A percentile compares a stretch with the other conserved stretches of the same genome.
Conservation (phyloP, 2,888 invertebrate species). For the Rugalucina vietnamica region DNA sequence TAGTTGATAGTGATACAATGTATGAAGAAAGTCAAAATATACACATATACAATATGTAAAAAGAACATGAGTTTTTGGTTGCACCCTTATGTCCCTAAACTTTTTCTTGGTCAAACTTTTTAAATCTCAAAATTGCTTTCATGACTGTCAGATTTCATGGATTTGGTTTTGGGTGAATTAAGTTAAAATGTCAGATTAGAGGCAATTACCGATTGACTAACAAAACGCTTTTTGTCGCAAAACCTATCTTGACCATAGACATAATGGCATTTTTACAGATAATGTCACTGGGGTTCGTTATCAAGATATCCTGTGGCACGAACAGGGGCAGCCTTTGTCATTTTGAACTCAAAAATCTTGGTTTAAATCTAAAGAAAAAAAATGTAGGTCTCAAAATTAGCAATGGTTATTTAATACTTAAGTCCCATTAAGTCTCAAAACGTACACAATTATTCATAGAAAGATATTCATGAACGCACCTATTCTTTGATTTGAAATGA, state of each 20-base stretch:
- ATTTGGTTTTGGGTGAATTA: not conserved
- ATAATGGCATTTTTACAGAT: not conserved
- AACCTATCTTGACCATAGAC: not conserved
- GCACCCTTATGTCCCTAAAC: too few relatives aligned
- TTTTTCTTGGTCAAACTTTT: too few relatives aligned
- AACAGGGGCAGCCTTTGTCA: slow-evolving; percentile 5
- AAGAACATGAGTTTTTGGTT: too few relatives aligned
- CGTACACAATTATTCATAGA: not conserved
- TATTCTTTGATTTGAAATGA: not conserved
- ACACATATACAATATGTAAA: too few relatives aligned
- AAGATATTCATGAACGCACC: slow-evolving; percentile 5
- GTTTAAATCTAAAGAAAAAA: not conserved
- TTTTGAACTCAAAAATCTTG: not conserved
- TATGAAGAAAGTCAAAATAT: too few relatives aligned
- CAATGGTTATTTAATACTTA: not conserved
- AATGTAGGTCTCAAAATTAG: not conserved
- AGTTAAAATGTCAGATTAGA: not conserved
- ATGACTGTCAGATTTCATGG: too few relatives aligned
- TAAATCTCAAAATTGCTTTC: too few relatives aligned
- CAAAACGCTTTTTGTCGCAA: not conserved
- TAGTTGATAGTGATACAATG: too few relatives aligned
- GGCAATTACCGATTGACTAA: not conserved
- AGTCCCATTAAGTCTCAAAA: not conserved
- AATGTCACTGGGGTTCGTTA: not conserved
- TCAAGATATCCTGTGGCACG: not conserved